phyloP scores from a whole-genome alignment of 2,888 invertebrate genomes.

The Mantis religiosa region DNA sequence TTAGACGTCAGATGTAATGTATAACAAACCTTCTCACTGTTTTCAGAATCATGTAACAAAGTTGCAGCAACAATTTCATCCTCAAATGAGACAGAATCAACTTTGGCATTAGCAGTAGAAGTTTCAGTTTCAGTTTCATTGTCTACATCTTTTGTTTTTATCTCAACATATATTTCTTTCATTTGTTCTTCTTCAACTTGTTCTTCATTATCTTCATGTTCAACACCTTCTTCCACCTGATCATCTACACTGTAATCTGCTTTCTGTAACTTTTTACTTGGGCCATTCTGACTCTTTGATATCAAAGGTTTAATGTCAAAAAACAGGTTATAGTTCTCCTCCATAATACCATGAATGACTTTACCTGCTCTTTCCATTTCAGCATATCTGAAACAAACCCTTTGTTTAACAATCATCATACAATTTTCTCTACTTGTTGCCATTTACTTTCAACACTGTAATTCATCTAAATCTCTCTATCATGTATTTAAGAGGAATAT shows the following conservation, averaged over 20 bases:
- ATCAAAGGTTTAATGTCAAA: constrained; percentile 51
- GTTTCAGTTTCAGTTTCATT: constrained; percentile 26
- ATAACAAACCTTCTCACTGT: not conserved
- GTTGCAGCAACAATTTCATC: not conserved
- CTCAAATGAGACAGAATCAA: not conserved
- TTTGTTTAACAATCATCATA: too few species aligned
- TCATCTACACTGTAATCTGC: constrained; percentile 25
- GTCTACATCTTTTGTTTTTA: constrained; percentile 44
- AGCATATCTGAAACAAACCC: constrained; percentile 44
- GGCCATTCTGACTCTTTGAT: constrained; percentile 30
- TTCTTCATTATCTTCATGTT: constrained; percentile 28
- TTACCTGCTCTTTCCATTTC: constrained; percentile 50
- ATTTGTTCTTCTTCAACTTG: constrained; percentile 24
- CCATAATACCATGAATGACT: constrained; percentile 56
- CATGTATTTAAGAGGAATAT: too few species aligned
- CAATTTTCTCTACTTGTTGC: too few species aligned
- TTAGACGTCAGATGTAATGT: too few species aligned
- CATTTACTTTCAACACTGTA: too few species aligned
- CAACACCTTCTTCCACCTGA: constrained; percentile 23
- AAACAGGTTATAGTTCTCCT: constrained; percentile 64
- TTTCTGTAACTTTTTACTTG: not conserved
- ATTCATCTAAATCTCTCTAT: too few species aligned
- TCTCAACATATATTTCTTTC: constrained; percentile 46
- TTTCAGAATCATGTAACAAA: not conserved
- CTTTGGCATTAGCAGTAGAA: not conserved